Percentiles rank a stretch among this genome's conserved stretches.
phyloP scores from a whole-genome alignment of 2,888 invertebrate genomes.

The Entomobrya proxima region DNA sequence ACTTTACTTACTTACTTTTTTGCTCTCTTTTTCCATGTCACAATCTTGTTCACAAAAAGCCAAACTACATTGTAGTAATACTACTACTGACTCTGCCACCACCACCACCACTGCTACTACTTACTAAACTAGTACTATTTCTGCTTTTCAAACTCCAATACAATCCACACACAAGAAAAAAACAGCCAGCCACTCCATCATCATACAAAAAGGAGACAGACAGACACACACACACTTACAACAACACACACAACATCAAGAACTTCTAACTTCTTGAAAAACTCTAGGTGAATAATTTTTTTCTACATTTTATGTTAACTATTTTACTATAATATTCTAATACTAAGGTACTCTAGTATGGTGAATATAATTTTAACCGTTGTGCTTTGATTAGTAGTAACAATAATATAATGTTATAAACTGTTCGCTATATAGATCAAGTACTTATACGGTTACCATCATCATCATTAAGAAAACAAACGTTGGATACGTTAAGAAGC shows the following conservation, averaged over 20 bases:
- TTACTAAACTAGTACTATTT: not conserved
- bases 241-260: slow-evolving; percentile 29
- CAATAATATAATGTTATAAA: not conserved
- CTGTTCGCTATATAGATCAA: not conserved
- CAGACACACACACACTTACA: slow-evolving; percentile 5
- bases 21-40: not conserved
- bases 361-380: not conserved
- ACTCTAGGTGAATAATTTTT: slow-evolving; percentile 48
- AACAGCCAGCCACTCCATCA: slow-evolving; percentile 11
- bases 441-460: too few species aligned
- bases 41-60: not conserved
- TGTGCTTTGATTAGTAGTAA: slow-evolving; percentile 7
- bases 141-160: not conserved
- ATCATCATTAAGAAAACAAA: too few species aligned
- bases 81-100: not conserved
- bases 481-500: too few species aligned
- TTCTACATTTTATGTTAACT: slow-evolving; percentile 47
- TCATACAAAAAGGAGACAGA: not conserved
- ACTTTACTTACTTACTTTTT: not conserved
- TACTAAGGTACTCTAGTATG: not conserved
- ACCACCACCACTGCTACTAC: too few species aligned
- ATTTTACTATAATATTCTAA: not conserved
- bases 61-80: slow-evolving; percentile 7
- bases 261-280: slow-evolving; percentile 6
- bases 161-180: not conserved